Conservation (phyloP, 2,888 invertebrate genomes). For the Lordiphosa fenestrarum region DNA sequence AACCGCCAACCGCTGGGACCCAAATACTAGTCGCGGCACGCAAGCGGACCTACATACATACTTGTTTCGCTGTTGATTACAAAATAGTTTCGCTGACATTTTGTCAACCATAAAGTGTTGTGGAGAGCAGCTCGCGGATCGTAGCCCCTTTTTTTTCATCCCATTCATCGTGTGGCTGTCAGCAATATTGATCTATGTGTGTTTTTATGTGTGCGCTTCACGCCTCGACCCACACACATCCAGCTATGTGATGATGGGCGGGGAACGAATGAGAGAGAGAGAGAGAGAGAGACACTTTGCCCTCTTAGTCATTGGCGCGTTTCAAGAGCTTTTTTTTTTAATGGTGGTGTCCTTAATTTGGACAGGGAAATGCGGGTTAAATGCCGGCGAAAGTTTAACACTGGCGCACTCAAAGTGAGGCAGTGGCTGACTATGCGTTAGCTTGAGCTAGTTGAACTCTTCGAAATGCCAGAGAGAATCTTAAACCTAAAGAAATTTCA, state of each 20-base stretch:
- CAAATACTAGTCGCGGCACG: conserved; percentile 19
- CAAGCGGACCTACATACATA: conserved; percentile 24
- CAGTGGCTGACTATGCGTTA: too few species aligned
- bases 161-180: conserved; percentile 41
- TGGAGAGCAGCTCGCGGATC: conserved; percentile 26
- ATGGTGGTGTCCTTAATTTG: conserved; percentile 71
- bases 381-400: conserved; percentile 32
- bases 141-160: conserved; percentile 47
- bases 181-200: conserved; percentile 66
- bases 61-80: conserved; percentile 49
- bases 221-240: conserved; percentile 59
- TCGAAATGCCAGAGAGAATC: too few species aligned
- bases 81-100: conserved; percentile 59
- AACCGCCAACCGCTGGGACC: not conserved
- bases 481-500: too few species aligned
- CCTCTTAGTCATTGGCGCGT: conserved; percentile 26
- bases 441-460: too few species aligned
- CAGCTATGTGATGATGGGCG: conserved; percentile 1
- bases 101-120: conserved; percentile 58
- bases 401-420: too few species aligned
- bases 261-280: conserved; percentile 2
- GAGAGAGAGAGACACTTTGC: not conserved
- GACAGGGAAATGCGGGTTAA: conserved; percentile 68
- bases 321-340: conserved; percentile 51
- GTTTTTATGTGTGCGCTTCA: conserved; percentile 41